These are phyloP conservation scores for Micromys minutus DNA, from an alignment of 2,113 vertebrate species.

Conservation along the genomic window DNA sequence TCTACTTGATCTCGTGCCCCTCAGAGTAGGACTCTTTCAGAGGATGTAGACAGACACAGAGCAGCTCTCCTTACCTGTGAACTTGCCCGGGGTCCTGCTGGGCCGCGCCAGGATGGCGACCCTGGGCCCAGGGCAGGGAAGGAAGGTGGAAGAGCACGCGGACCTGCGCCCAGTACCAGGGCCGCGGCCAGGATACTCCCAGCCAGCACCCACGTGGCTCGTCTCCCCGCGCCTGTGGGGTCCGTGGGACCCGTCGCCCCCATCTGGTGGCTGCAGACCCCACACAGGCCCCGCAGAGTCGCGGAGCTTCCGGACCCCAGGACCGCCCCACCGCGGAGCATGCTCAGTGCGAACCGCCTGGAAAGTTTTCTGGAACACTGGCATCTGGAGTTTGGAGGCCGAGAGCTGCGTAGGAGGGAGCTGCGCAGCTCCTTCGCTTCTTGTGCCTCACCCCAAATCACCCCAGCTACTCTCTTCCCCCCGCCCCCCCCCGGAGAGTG, in stretches of 20 bases:
- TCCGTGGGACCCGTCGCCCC: neutral
- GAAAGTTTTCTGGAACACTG: conserved; percentile 48
- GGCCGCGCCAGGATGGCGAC: fast-evolving
- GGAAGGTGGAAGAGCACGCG: neutral
- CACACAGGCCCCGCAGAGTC: fast-evolving
- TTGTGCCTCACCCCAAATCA: neutral
- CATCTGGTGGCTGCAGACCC: fast-evolving
- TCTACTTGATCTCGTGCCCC: too few relatives aligned
- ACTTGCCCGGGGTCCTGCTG: neutral
- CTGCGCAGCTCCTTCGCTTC: neutral
- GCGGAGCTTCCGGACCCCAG: conserved; percentile 72
- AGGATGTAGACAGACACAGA: neutral
- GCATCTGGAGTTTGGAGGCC: neutral
- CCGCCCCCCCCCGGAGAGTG: neutral
- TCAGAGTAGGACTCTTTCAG: neutral
- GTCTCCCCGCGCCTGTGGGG: neutral
- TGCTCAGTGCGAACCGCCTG: conserved; percentile 67
- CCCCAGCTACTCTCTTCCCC: neutral
- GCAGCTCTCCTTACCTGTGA: conserved; percentile 4
- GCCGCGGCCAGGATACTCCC: conserved; percentile 28
- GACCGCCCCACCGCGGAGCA: conserved; percentile 75
- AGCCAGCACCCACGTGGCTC: conserved; percentile 43
- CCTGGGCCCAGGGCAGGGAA: neutral
- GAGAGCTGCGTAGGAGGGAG: neutral
- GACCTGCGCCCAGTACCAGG: neutral